Conservation (phyloP, 2,888 invertebrate genomes). For the Nephrotoma appendiculata region DNA sequence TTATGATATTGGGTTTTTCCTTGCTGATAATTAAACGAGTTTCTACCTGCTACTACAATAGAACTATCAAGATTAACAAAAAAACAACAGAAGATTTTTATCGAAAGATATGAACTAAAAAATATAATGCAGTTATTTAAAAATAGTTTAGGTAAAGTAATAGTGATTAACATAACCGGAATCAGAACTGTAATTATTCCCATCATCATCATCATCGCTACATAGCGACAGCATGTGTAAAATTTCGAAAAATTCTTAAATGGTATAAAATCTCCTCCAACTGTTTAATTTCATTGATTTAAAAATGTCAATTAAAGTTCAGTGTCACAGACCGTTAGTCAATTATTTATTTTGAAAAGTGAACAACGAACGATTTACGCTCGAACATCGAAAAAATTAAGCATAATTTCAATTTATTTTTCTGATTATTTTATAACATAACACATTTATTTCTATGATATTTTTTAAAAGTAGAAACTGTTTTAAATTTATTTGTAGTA, state of each 20-base stretch:
- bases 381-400: not conserved
- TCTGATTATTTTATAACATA: not conserved
- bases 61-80: too few relatives aligned
- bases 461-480: not conserved
- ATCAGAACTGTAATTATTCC: too few relatives aligned
- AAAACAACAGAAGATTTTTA: too few relatives aligned
- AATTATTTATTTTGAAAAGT: not conserved
- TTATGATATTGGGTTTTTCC: too few relatives aligned
- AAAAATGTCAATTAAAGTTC: not conserved
- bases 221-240: too few relatives aligned
- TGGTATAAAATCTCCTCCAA: not conserved
- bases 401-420: not conserved
- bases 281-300: not conserved
- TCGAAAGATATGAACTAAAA: too few relatives aligned
- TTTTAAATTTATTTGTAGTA: not conserved
- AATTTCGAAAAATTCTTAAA: not conserved
- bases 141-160: too few relatives aligned
- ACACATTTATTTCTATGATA: not conserved
- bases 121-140: too few relatives aligned
- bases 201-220: too few relatives aligned
- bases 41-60: too few relatives aligned
- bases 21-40: too few relatives aligned
- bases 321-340: not conserved
- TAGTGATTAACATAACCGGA: too few relatives aligned
- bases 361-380: not conserved